Conservation (phyloP, 2,113 vertebrate genomes). For the Lutjanus erythropterus region DNA sequence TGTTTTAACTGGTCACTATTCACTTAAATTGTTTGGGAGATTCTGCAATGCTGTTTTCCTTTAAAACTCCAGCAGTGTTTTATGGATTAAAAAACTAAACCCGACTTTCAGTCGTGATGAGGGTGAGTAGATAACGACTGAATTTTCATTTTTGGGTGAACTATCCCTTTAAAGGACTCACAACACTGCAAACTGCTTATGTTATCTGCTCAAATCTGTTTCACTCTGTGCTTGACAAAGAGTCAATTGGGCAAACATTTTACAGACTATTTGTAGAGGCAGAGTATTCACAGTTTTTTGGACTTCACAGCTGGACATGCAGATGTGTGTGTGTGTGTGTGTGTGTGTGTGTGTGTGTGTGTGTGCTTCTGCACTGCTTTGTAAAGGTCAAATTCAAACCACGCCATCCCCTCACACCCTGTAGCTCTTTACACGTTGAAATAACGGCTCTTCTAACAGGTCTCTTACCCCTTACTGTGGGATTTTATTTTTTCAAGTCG, state of each 20-base stretch:
- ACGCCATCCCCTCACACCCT: background rate
- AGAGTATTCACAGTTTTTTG: background rate
- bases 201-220: background rate
- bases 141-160: too few species aligned
- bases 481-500: conserved; percentile 7
- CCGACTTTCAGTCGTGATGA: too few species aligned
- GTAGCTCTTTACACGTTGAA: background rate
- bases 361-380: background rate
- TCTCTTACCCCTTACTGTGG: conserved; percentile 2
- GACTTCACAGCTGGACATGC: conserved; percentile 1
- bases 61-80: too few species aligned
- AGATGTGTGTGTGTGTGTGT: background rate
- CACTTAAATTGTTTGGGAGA: too few species aligned
- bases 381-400: conserved; percentile 50
- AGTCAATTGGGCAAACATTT: background rate
- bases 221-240: background rate
- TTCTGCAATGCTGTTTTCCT: too few species aligned
- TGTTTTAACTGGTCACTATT: too few species aligned
- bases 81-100: too few species aligned
- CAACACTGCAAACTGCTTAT: background rate
- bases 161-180: background rate
- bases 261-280: background rate
- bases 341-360: background rate
- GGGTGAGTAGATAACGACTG: too few species aligned
- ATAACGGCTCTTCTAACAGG: conserved; percentile 33